Conservation (phyloP, 2,888 invertebrate genomes). For the Epinotia ramella region DNA sequence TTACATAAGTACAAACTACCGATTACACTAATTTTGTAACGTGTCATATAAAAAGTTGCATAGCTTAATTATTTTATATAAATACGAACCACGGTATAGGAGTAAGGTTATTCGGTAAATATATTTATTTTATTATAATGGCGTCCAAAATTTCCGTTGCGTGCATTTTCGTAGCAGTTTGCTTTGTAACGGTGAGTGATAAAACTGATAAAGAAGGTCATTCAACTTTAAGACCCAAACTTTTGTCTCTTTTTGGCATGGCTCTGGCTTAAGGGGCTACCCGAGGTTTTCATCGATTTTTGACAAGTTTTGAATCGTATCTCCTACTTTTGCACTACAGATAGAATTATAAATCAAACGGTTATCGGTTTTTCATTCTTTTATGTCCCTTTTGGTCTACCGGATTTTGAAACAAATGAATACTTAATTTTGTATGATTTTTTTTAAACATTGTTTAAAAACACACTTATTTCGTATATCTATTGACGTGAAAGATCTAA, state of each 20-base stretch:
- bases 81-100: slow-evolving; percentile 9
- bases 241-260: neutral
- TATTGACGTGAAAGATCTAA: too few relatives aligned
- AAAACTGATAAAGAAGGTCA: neutral
- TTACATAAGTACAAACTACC: slow-evolving; percentile 23
- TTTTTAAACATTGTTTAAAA: too few relatives aligned
- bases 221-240: neutral
- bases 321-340: too few relatives aligned
- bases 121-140: slow-evolving; percentile 50
- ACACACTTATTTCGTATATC: too few relatives aligned
- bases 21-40: slow-evolving; percentile 36
- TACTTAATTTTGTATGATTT: too few relatives aligned
- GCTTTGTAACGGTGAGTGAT: slow-evolving; percentile 58
- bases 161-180: slow-evolving; percentile 55
- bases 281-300: too few relatives aligned
- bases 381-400: too few relatives aligned
- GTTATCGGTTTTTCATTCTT: too few relatives aligned
- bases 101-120: slow-evolving; percentile 51
- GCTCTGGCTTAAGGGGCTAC: too few relatives aligned
- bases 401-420: too few relatives aligned
- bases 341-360: too few relatives aligned
- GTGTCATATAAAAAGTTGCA: slow-evolving; percentile 27
- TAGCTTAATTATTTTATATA: slow-evolving; percentile 27
- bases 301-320: too few relatives aligned
- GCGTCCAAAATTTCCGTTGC: slow-evolving; percentile 52